These are phyloP conservation scores for Prionchulus punctatus DNA, from an alignment of 2,888 invertebrate species.

Conservation along the genomic window DNA sequence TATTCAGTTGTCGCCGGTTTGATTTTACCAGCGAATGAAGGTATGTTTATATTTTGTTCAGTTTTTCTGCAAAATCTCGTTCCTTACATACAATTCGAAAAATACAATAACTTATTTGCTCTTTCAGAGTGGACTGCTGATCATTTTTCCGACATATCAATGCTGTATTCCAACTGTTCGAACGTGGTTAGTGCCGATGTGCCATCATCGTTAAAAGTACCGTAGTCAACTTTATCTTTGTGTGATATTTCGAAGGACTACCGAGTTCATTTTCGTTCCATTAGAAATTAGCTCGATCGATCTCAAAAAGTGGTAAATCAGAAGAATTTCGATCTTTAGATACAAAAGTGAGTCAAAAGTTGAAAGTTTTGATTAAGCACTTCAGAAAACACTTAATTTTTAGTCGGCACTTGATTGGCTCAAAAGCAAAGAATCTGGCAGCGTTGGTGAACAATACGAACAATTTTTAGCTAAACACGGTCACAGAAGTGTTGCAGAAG, in stretches of 20 bases:
- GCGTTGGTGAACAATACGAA: slow-evolving; percentile 35
- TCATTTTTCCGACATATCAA: slow-evolving; percentile 52
- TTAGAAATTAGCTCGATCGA: neutral
- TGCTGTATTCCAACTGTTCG: slow-evolving; percentile 49
- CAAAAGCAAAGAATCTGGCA: slow-evolving; percentile 14
- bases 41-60: no score
- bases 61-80: no score
- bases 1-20: neutral
- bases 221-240: no score
- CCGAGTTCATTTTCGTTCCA: no score
- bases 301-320: slow-evolving; percentile 5
- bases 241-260: no score
- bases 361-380: no score
- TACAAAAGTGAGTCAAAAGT: no score
- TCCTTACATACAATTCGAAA: no score
- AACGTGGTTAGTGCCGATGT: slow-evolving; percentile 60
- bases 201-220: slow-evolving; percentile 41
- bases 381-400: no score
- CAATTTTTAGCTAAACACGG: slow-evolving; percentile 53
- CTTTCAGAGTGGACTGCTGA: slow-evolving; percentile 47
- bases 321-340: slow-evolving; percentile 15
- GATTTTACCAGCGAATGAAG: no score
- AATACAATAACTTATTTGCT: no score
- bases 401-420: slow-evolving; percentile 23
- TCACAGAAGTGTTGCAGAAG: slow-evolving; percentile 44